These are phyloP conservation scores for Drosophila lacteicornis DNA, from an alignment of 1,140 invertebrate species.

Conservation along the genomic window DNA sequence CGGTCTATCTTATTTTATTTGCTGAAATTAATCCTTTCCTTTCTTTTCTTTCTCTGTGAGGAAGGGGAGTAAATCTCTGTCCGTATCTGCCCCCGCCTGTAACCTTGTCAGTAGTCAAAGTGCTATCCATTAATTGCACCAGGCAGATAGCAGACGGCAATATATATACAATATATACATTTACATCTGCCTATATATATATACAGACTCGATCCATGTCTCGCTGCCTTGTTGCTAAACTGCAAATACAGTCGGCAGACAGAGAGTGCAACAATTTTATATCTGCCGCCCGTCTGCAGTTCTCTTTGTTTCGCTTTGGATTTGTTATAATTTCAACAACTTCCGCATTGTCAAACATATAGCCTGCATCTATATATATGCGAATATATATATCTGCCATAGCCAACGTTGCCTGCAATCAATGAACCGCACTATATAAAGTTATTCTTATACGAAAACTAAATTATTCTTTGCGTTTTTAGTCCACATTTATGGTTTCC, in stretches of 20 bases:
- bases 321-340: slow-evolving; percentile 79
- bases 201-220: slow-evolving; percentile 50
- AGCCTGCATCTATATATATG: slow-evolving; percentile 26
- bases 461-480: slow-evolving; percentile 12
- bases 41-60: slow-evolving; percentile 6
- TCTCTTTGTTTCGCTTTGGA: slow-evolving; percentile 78
- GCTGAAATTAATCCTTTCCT: slow-evolving; percentile 5
- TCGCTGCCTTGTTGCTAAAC: slow-evolving; percentile 66
- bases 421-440: slow-evolving; percentile 63
- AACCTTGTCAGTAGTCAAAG: slow-evolving; percentile 65
- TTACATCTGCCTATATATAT: slow-evolving; percentile 33
- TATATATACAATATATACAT: slow-evolving; percentile 19
- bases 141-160: slow-evolving; percentile 49
- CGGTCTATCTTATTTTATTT: not conserved
- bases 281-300: slow-evolving; percentile 62
- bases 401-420: slow-evolving; percentile 57
- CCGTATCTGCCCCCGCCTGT: slow-evolving; percentile 16
- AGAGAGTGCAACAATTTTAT: slow-evolving; percentile 53
- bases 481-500: slow-evolving; percentile 20
- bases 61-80: slow-evolving; percentile 29
- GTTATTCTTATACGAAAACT: slow-evolving; percentile 40
- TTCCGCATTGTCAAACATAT: slow-evolving; percentile 81
- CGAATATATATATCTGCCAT: slow-evolving; percentile 22
- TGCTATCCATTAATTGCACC: slow-evolving; percentile 72
- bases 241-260: slow-evolving; percentile 46